Evolutionary conservation across 2,797 vertebrate genomes (phyloP).

Genomic region (Etheostoma nigrum): DNA sequence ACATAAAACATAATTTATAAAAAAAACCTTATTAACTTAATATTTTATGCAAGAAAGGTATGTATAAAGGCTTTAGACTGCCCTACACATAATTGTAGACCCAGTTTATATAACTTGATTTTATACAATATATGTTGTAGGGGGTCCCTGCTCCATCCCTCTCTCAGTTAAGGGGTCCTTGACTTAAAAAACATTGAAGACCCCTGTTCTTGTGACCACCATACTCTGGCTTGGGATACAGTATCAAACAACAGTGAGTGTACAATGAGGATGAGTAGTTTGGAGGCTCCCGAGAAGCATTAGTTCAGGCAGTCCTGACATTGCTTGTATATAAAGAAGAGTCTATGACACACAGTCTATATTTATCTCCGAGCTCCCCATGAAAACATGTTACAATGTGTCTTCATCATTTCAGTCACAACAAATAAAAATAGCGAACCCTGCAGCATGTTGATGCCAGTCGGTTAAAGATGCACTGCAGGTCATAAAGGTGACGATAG

Average conservation of each 20-base stretch:
- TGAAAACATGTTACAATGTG: constrained; percentile 12
- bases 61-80: too few species aligned
- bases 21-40: too few species aligned
- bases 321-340: neutral
- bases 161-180: too few species aligned
- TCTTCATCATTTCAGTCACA: constrained; percentile 39
- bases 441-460: neutral
- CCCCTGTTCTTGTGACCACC: neutral
- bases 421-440: constrained; percentile 20
- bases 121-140: too few species aligned
- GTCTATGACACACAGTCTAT: neutral
- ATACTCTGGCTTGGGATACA: neutral
- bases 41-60: too few species aligned
- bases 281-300: constrained; percentile 10
- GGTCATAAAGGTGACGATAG: neutral
- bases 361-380: constrained; percentile 1
- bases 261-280: constrained; percentile 4
- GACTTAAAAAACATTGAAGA: neutral
- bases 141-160: too few species aligned
- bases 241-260: neutral
- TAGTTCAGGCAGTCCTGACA: constrained; percentile 30
- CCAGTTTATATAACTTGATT: too few species aligned
- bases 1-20: too few species aligned
- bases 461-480: neutral
- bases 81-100: too few species aligned